Evolutionary conservation across 2,797 vertebrate species (phyloP), one percentile per base, ranked within the genome.

Genomic region (Apogon talboti): DNA sequence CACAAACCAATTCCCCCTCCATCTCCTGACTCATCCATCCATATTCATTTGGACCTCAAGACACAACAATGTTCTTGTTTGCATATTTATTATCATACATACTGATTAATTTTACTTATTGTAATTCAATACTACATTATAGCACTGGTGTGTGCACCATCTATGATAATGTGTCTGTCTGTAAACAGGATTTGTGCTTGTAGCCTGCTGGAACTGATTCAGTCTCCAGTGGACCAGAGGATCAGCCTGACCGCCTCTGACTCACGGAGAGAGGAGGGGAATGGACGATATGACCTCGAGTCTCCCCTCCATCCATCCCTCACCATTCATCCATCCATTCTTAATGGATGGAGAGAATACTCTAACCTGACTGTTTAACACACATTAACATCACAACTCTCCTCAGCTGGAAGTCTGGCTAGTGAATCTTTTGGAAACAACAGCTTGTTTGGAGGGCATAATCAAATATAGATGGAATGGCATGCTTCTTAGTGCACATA

Each of bases 341-440:
- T 63, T 87, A 88, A 89, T 83, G 11, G 66, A n/a, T n/a, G n/a
- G n/a, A n/a, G n/a, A n/a, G n/a, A 47, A 74, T 76, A 78, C 65
- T 83, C 71, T 85, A 90, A 91, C 87, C 85, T 88, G 84, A 63
- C 71, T 90, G 85, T 87, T 90, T 90, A 90, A 84, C 74, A 76
- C 79, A 82, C 58, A 87, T 89, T 83, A 90, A 58, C 71, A 72
- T 89, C 88, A 91, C 37, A 53, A 46, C 71, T 85, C 78, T 54
- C 57, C 62, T 87, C 88, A 90, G 81, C 80, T 80, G 84, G 85
- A 88, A 88, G 68, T 56, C 62, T 80, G 69, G 50, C 64, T 71
- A 73, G 62, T 38, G 59, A 79, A 11, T 51, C 55, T 74, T 75
- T 76, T 41, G 66, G 66, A 55, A 52, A 11, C 58, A 67, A 52